Conservation (phyloP, 2,888 invertebrate genomes). For the Eupelmus urozonus region DNA sequence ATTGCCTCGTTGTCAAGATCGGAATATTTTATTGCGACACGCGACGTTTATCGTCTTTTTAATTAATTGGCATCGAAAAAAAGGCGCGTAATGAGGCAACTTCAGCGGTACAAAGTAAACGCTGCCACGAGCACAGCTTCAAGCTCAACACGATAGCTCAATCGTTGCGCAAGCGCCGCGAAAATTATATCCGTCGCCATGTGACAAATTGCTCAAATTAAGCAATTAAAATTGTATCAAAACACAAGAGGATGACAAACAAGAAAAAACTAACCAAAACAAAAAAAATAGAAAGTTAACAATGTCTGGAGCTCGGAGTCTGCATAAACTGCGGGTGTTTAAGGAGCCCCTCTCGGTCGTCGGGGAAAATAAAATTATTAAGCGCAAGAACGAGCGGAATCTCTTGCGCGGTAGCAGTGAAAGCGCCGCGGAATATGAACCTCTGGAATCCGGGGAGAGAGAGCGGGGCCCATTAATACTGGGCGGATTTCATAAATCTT, state of each 20-base stretch:
- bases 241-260: no score
- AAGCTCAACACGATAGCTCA: no score
- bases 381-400: neutral
- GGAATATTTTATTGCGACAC: conserved; percentile 3
- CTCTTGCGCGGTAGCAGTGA: conserved; percentile 27
- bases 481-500: conserved; percentile 16
- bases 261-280: neutral
- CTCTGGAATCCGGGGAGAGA: conserved; percentile 59
- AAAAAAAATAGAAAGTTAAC: conserved; percentile 30
- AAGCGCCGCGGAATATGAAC: conserved; percentile 38
- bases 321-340: neutral
- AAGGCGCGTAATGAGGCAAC: no score
- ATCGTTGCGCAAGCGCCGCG: no score
- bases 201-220: no score
- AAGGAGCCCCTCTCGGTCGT: neutral
- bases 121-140: no score
- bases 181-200: no score
- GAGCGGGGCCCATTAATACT: conserved; percentile 64
- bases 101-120: no score
- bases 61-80: no score
- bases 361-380: neutral
- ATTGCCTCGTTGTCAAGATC: no score
- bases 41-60: neutral
- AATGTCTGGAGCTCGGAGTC: neutral
- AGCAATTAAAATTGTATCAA: no score